A percentile compares a stretch with the other conserved stretches of the same genome.
Evolutionary conservation across 2,888 invertebrate species (phyloP).

Genomic region (Fragum whitleyi): DNA sequence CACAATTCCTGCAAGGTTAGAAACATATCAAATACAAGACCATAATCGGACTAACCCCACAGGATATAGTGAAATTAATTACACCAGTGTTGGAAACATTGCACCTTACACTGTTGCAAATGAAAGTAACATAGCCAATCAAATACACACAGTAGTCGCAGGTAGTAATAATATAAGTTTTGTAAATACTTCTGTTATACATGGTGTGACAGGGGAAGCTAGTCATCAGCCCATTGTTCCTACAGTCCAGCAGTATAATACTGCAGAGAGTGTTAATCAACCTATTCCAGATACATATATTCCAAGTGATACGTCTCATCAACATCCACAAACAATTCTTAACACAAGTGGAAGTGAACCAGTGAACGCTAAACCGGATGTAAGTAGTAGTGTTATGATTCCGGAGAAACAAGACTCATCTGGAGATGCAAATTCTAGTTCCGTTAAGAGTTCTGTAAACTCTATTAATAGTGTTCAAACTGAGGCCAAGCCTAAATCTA

Average conservation of each 20-base stretch:
- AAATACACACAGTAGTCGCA: background rate
- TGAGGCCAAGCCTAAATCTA: conserved; percentile 48
- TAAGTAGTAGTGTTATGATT: background rate
- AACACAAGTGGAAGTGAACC: background rate
- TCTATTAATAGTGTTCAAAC: conserved; percentile 7
- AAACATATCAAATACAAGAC: conserved; percentile 61
- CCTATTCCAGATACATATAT: conserved; percentile 9
- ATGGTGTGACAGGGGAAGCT: background rate
- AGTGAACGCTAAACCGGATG: background rate
- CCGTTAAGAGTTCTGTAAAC: background rate
- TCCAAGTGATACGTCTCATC: conserved; percentile 3
- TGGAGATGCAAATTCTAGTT: background rate
- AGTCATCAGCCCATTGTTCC: background rate
- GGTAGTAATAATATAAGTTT: conserved; percentile 6
- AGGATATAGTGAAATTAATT: background rate
- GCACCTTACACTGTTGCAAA: background rate
- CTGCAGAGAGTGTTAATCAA: conserved; percentile 9
- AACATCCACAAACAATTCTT: background rate
- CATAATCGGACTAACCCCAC: conserved; percentile 62
- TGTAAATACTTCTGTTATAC: conserved; percentile 5
- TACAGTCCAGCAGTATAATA: background rate
- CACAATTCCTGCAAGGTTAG: conserved; percentile 48
- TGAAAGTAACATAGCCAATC: background rate
- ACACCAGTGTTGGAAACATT: background rate
- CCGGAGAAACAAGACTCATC: background rate